Evolutionary conservation across 2,113 vertebrate species (phyloP).

Genomic region (Cnemophilus loriae): DNA sequence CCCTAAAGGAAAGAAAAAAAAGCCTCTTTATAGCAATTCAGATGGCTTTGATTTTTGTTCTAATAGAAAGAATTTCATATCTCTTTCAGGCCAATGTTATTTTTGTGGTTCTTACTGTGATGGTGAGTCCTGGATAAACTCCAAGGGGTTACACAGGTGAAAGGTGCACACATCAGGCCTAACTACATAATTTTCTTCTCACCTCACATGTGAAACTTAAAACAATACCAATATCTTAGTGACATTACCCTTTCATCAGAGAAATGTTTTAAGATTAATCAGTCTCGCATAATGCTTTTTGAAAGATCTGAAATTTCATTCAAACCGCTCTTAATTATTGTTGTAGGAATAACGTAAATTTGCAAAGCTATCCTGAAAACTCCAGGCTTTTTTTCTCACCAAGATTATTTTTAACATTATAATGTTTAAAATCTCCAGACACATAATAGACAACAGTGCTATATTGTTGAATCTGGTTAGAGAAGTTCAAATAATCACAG

Average conservation of each 20-base stretch:
- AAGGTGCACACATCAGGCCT: background rate
- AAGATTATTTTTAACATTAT: background rate
- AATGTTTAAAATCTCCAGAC: background rate
- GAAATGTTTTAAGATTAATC: background rate
- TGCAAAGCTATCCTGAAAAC: background rate
- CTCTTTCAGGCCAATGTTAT: background rate
- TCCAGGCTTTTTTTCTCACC: background rate
- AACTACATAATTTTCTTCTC: background rate
- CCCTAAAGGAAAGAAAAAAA: background rate
- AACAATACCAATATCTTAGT: background rate
- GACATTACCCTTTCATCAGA: background rate
- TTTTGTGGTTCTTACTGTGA: background rate
- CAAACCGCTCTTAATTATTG: background rate
- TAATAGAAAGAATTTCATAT: background rate
- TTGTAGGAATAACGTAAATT: background rate
- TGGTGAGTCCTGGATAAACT: background rate
- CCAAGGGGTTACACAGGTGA: background rate
- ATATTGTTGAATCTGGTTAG: background rate
- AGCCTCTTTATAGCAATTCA: background rate
- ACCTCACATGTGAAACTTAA: background rate
- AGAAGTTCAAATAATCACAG: background rate
- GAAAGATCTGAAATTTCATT: background rate
- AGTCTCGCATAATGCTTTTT: background rate
- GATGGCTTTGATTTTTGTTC: background rate
- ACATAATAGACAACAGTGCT: background rate